Evolutionary conservation across 2,888 invertebrate species (phyloP).

Genomic region (Bruchidius siliquastri): DNA sequence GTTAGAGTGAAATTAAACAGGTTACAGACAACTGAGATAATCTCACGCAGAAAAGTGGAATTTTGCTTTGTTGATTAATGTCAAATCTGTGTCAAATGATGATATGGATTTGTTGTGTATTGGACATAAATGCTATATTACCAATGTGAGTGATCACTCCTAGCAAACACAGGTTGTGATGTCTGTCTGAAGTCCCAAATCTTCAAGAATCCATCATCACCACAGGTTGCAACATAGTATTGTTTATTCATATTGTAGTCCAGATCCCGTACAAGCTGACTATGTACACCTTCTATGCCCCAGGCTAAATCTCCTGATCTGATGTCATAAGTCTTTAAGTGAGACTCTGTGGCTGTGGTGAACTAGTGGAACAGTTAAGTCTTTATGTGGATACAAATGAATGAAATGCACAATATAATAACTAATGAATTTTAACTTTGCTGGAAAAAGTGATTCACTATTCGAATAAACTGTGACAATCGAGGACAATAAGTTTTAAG

Average conservation of each 20-base stretch:
- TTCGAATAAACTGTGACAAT: no score
- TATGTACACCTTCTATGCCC: constrained; percentile 78
- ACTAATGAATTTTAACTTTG: no score
- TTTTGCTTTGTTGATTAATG: no score
- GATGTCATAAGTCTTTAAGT: constrained; percentile 84
- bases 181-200: constrained; percentile 94
- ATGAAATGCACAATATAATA: no score
- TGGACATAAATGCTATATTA: constrained; percentile 31
- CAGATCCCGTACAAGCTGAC: constrained; percentile 82
- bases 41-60: no score
- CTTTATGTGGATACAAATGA: background rate
- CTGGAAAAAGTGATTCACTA: no score
- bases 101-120: background rate
- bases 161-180: constrained; percentile 70
- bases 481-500: no score
- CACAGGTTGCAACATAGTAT: constrained; percentile 87
- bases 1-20: no score
- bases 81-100: no score
- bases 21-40: no score
- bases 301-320: constrained; percentile 72
- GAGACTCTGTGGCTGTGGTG: constrained; percentile 80
- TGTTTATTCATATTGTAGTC: constrained; percentile 99
- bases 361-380: constrained; percentile 51
- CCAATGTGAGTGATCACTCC: constrained; percentile 87
- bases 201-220: constrained; percentile 91